These are phyloP conservation scores for Campoletis sonorensis DNA, from an alignment of 1,140 invertebrate genomes.

Conservation along the genomic window DNA sequence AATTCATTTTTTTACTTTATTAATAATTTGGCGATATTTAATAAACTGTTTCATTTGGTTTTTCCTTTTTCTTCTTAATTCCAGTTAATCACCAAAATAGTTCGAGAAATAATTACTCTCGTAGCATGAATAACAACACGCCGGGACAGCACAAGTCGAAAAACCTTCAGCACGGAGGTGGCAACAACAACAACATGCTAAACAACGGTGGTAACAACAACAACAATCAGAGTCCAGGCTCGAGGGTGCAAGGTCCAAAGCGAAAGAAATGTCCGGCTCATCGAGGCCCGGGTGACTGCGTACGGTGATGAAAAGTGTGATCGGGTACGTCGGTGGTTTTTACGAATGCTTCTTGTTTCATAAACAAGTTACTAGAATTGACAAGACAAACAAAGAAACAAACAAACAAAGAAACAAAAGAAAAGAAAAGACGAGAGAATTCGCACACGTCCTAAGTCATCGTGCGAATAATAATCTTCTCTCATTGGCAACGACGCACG, in stretches of 20 bases:
- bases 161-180: conserved; percentile 61
- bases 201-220: conserved; percentile 63
- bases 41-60: too few relatives aligned
- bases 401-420: conserved; percentile 27
- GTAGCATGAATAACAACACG: conserved; percentile 70
- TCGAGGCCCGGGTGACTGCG: conserved; percentile 71
- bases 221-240: conserved; percentile 68
- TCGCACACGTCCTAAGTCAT: conserved; percentile 10
- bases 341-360: neutral
- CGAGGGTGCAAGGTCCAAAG: conserved; percentile 66
- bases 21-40: too few relatives aligned
- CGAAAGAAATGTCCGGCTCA: conserved; percentile 70
- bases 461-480: neutral
- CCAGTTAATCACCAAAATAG: conserved; percentile 70
- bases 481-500: neutral
- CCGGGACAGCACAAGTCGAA: conserved; percentile 69
- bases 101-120: conserved; percentile 66
- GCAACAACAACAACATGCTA: conserved; percentile 40
- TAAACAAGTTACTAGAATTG: neutral
- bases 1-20: too few relatives aligned
- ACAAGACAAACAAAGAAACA: neutral
- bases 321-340: neutral
- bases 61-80: conserved; percentile 44
- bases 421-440: neutral
- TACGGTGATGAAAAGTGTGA: conserved; percentile 73